phyloP scores from a whole-genome alignment of 2,888 invertebrate species.

The Eristalis arbustorum region DNA sequence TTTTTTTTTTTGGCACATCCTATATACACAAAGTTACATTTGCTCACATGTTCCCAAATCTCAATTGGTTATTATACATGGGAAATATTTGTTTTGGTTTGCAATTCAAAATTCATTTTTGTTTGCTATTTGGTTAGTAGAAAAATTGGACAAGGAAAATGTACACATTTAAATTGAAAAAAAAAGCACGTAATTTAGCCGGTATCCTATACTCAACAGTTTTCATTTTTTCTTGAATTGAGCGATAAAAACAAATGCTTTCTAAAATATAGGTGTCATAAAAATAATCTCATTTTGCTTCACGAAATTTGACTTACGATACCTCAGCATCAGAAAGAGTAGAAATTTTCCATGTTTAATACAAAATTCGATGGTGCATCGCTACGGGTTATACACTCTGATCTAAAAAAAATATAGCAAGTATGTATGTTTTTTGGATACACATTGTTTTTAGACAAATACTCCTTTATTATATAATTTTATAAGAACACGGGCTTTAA shows the following conservation, averaged over 20 bases:
- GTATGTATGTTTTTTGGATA: too few species aligned
- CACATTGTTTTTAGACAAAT: too few species aligned
- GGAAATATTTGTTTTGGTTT: not conserved
- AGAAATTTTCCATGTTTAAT: too few species aligned
- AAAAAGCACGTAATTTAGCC: not conserved
- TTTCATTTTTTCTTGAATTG: not conserved
- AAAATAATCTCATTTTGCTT: too few species aligned
- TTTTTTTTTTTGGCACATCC: not conserved
- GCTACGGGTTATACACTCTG: too few species aligned
- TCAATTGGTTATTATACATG: not conserved
- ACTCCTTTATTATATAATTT: too few species aligned
- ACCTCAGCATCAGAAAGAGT: too few species aligned
- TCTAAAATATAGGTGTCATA: not conserved
- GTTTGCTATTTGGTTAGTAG: not conserved
- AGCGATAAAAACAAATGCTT: not conserved
- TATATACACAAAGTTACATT: not conserved
- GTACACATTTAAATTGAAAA: not conserved
- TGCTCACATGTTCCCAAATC: not conserved
- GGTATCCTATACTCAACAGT: not conserved
- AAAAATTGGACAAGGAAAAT: not conserved
- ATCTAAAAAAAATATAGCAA: too few species aligned
- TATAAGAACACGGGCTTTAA: too few species aligned
- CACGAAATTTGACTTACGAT: too few species aligned
- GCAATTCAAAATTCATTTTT: not conserved
- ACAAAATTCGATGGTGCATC: too few species aligned